Percentiles rank a stretch among this genome's conserved stretches.
phyloP scores from a whole-genome alignment of 2,113 vertebrate genomes.

The Seriola dumerili region DNA sequence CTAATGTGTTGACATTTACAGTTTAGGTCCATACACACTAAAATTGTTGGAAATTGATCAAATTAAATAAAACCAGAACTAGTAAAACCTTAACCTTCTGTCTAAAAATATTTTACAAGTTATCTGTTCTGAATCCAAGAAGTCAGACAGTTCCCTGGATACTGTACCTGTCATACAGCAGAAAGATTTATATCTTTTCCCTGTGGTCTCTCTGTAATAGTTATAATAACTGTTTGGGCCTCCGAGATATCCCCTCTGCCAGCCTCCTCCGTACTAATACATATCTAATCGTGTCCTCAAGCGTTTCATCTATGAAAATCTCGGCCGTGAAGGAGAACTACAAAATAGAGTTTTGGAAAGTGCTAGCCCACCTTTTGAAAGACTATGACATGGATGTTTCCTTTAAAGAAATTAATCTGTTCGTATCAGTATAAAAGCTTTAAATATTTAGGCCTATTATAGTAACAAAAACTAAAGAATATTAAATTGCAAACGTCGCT shows the following conservation, averaged over 20 bases:
- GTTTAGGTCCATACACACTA: neutral
- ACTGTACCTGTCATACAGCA: conserved; percentile 51
- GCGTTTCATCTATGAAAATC: conserved; percentile 79
- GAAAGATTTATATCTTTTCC: conserved; percentile 69
- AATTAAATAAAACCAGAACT: neutral
- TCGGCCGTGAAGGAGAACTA: conserved; percentile 55
- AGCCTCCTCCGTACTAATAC: conserved; percentile 87
- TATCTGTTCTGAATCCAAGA: neutral
- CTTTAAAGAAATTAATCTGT: neutral
- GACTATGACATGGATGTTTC: conserved; percentile 4
- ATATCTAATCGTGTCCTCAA: conserved; percentile 93
- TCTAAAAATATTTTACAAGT: neutral
- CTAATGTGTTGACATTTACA: neutral
- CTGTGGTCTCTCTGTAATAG: conserved; percentile 70
- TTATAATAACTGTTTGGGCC: conserved; percentile 85
- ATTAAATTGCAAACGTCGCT: neutral
- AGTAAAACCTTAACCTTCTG: neutral
- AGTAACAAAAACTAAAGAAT: neutral
- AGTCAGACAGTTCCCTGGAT: neutral
- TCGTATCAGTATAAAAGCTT: neutral
- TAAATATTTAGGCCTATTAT: neutral
- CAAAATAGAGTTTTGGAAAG: conserved; percentile 53
- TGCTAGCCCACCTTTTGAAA: neutral
- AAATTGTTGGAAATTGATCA: neutral
- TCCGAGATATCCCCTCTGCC: conserved; percentile 84